Evolutionary conservation across 1,140 invertebrate genomes (phyloP), one percentile per base, ranked within the genome.

Genomic region (Ceratina calcarata): DNA sequence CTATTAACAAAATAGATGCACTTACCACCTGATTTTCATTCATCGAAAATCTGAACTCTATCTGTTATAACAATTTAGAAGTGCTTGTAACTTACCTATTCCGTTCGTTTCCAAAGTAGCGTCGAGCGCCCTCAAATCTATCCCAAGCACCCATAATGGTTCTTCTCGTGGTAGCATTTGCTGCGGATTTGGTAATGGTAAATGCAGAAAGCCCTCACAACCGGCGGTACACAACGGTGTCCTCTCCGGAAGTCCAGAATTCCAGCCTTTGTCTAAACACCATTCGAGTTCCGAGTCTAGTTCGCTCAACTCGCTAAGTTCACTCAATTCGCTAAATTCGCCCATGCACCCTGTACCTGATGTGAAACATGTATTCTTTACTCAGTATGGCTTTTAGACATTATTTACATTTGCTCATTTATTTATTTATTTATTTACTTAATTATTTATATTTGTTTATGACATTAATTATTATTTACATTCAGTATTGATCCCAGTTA

Each of bases 171-270:
- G 84, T 27, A 87, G 77, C 16, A 83, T 73, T 69, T 89, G 85
- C 73, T 92, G 89, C 8, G 88, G 88, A 68, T 90, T 91, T 2
- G 90, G 83, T 15, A 92, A 62, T 13, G 91, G 91, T 49, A 93
- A 78, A 71, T 91, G 89, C n/a, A 94, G 74, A 77, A 93, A 93
- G 71, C 91, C 90, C 55, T 92, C 92, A 83, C 93, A 93, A 0
- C 89, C 90, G n/a, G 92, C 88, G 20, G 92, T 93, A 64, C 93
- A 93, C 15, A 93, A 84, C n/a, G 93, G 90, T 18, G 93, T 93
- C 82, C 90, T 91, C 27, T 93, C 90, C 0, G 93, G 92, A 4
- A 93, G 87, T 7, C 90, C 90, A 3, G 82, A 71, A 13, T 91
- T 90, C 91, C 90, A 93, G 27, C 89, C 90, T 61, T 83, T 87